Evolutionary conservation across 2,797 vertebrate species (phyloP).

Genomic region (Alectoris magna): DNA sequence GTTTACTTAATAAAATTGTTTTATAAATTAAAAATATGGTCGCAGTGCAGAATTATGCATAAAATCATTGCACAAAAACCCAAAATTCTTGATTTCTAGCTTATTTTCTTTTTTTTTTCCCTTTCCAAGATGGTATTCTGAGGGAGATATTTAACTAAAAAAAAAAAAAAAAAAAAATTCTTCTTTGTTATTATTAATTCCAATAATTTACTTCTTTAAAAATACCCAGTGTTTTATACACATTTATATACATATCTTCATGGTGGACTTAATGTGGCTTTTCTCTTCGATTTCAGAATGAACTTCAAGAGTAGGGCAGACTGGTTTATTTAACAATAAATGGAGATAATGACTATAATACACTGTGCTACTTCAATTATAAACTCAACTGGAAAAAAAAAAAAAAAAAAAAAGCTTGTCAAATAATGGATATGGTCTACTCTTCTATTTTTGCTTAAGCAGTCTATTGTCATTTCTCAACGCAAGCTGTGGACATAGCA

Average conservation of each 20-base stretch:
- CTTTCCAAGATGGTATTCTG: neutral
- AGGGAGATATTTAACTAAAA: neutral
- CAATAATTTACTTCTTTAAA: neutral
- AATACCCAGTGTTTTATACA: neutral
- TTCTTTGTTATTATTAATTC: neutral
- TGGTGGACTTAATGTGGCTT: neutral
- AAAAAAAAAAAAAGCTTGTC: neutral
- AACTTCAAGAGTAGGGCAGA: neutral
- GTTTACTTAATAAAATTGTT: neutral
- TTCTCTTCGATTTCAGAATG: neutral
- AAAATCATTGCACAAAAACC: neutral
- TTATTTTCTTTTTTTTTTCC: neutral
- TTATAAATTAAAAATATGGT: neutral
- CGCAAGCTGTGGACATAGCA: neutral
- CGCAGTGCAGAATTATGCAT: neutral
- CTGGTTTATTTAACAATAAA: neutral
- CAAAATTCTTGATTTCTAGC: neutral
- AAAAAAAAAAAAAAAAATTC: neutral
- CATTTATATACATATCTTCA: neutral
- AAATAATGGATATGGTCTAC: neutral
- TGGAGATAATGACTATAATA: neutral
- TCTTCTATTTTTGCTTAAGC: neutral
- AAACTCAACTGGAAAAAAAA: neutral
- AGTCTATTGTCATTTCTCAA: fast-evolving
- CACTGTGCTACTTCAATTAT: neutral